Conservation (phyloP, 1,140 invertebrate genomes). For the Drosophila micromelanica region DNA sequence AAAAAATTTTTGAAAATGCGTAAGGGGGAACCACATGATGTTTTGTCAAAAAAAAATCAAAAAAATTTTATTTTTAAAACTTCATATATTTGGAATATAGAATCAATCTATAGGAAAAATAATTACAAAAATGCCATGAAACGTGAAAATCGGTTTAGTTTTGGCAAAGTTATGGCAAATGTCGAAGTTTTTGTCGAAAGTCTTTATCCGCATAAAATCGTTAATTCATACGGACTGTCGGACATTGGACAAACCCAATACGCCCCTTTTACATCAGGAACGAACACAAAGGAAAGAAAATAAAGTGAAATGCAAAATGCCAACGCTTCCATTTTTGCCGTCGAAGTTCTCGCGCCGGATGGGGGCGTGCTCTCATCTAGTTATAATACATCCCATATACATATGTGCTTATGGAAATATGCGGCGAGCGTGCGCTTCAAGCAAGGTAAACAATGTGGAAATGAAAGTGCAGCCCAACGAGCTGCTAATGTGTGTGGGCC, state of each 20-base stretch:
- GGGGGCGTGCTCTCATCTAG: background rate
- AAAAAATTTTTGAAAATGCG: too few relatives aligned
- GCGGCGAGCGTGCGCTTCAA: slow-evolving; percentile 34
- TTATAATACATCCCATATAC: slow-evolving; percentile 16
- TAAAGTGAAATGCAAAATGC: slow-evolving; percentile 88
- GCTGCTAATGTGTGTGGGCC: slow-evolving; percentile 57
- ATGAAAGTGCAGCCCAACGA: slow-evolving; percentile 50
- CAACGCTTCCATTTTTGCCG: slow-evolving; percentile 19
- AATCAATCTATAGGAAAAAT: too few relatives aligned
- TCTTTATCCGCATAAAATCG: too few relatives aligned
- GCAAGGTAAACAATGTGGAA: slow-evolving; percentile 46
- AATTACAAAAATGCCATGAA: too few relatives aligned
- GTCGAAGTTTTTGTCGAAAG: too few relatives aligned
- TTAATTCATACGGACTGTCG: too few relatives aligned
- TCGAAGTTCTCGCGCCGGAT: slow-evolving; percentile 3
- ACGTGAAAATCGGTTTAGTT: too few relatives aligned
- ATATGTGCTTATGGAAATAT: slow-evolving; percentile 8
- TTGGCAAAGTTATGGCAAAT: too few relatives aligned
- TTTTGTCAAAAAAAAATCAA: too few relatives aligned
- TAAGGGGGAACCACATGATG: too few relatives aligned
- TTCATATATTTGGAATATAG: too few relatives aligned
- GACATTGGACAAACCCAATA: background rate
- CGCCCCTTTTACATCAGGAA: background rate
- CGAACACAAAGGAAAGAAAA: background rate
- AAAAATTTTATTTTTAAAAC: too few relatives aligned